These are phyloP conservation scores for Amblyraja radiata DNA, from an alignment of 2,797 vertebrate genomes.

Conservation along the genomic window DNA sequence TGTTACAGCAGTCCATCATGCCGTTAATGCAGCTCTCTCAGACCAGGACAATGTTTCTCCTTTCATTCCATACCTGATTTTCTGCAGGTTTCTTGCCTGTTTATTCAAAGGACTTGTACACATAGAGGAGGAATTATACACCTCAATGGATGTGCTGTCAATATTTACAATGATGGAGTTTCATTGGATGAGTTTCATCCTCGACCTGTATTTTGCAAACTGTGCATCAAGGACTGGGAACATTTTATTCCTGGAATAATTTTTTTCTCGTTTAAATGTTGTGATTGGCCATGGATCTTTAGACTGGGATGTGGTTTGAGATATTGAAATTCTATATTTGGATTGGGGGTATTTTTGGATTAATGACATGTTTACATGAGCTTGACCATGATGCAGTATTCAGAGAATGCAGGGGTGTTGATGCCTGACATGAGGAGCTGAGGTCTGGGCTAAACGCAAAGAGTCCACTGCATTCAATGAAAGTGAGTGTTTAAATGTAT, in stretches of 20 bases:
- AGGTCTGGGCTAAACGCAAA: neutral
- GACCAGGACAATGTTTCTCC: neutral
- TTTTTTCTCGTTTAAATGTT: constrained; percentile 17
- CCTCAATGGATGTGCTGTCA: neutral
- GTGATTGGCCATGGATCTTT: neutral
- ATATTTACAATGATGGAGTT: neutral
- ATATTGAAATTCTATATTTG: constrained; percentile 36
- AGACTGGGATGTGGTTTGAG: constrained; percentile 33
- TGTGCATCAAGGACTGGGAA: neutral
- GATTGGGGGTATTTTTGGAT: neutral
- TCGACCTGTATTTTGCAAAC: neutral
- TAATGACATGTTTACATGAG: neutral
- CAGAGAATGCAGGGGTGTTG: neutral
- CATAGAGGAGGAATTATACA: neutral
- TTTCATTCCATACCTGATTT: neutral
- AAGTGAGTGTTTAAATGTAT: neutral
- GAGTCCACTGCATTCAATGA: neutral
- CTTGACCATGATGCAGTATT: neutral
- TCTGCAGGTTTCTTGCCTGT: neutral
- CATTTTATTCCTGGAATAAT: constrained; percentile 10
- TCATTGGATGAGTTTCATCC: neutral
- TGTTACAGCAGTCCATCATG: too few relatives aligned
- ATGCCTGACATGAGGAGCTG: neutral
- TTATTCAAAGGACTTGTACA: neutral
- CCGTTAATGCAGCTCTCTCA: neutral